phyloP scores from a whole-genome alignment of 2,113 vertebrate genomes.

The Chrysemys picta region DNA sequence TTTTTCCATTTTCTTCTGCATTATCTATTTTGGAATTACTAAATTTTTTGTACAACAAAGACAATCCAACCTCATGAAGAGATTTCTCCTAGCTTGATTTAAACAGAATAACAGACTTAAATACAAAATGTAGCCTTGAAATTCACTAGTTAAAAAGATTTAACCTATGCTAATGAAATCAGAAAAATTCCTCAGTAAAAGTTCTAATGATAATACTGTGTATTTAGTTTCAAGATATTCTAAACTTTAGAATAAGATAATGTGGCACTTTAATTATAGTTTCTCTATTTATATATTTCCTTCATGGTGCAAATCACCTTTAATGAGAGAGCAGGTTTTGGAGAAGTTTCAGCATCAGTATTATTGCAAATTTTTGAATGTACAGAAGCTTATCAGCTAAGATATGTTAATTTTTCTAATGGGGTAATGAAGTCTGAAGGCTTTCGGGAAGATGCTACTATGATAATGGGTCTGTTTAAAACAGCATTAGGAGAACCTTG shows the following conservation, averaged over 20 bases:
- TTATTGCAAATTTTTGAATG: slow-evolving; percentile 42
- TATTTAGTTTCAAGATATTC: slow-evolving; percentile 58
- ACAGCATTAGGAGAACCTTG: slow-evolving; percentile 73
- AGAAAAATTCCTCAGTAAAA: slow-evolving; percentile 22
- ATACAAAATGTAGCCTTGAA: not conserved
- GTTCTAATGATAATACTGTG: slow-evolving; percentile 42
- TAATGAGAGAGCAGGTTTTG: slow-evolving; percentile 53
- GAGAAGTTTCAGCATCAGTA: slow-evolving; percentile 43
- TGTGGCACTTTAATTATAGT: slow-evolving; percentile 51
- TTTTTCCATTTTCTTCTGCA: not conserved
- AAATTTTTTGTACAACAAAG: not conserved
- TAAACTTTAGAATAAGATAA: slow-evolving; percentile 63
- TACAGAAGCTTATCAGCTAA: slow-evolving; percentile 75
- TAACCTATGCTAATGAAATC: not conserved
- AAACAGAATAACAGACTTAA: not conserved
- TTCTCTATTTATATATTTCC: slow-evolving; percentile 68
- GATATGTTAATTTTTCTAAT: slow-evolving; percentile 78
- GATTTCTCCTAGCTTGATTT: not conserved
- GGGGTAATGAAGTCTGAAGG: slow-evolving; percentile 76
- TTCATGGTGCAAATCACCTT: slow-evolving; percentile 49
- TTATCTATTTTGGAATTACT: not conserved
- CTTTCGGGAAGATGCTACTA: slow-evolving; percentile 72
- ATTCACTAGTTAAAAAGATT: not conserved
- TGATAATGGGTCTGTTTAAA: slow-evolving; percentile 76
- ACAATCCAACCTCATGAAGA: not conserved